Evolutionary conservation across 2,888 invertebrate species (phyloP).

Genomic region (Adela reaumurella): DNA sequence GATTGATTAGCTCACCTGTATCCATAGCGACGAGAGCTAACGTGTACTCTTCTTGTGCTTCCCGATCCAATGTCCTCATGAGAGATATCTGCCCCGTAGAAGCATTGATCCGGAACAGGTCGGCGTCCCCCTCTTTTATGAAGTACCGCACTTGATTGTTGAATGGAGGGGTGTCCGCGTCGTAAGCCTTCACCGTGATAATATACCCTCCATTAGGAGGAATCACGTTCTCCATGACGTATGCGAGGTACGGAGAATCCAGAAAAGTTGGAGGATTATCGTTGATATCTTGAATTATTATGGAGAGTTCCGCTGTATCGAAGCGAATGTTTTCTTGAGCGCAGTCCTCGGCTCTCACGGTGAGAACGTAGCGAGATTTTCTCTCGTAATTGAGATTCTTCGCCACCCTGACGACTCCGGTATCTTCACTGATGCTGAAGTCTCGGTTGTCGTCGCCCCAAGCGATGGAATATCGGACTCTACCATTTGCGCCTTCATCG

Average conservation of each 20-base stretch:
- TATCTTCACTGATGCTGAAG: conserved; percentile 88
- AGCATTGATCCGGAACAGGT: conserved; percentile 87
- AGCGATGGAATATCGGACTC: conserved; percentile 85
- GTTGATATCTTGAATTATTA: conserved; percentile 87
- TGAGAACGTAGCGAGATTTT: conserved; percentile 77
- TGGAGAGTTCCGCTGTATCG: conserved; percentile 77
- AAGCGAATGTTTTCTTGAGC: conserved; percentile 68
- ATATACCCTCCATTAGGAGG: conserved; percentile 78
- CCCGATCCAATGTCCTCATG: conserved; percentile 78
- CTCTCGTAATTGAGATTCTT: conserved; percentile 93
- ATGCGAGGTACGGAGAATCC: conserved; percentile 91
- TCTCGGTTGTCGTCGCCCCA: conserved; percentile 88
- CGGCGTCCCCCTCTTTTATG: conserved; percentile 89
- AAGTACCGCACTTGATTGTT: conserved; percentile 89
- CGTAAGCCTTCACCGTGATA: conserved; percentile 80
- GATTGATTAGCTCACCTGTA: conserved; percentile 64
- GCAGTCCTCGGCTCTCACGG: conserved; percentile 85
- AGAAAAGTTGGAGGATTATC: conserved; percentile 91
- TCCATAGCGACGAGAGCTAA: conserved; percentile 90
- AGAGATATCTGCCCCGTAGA: conserved; percentile 88
- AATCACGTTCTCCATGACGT: conserved; percentile 89
- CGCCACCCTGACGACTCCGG: conserved; percentile 85
- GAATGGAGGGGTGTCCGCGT: conserved; percentile 87
- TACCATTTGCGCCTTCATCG: conserved; percentile 86
- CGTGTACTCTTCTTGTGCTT: conserved; percentile 78